A percentile compares a stretch with the other conserved stretches of the same genome.
These are phyloP conservation scores for Agrotis puta DNA, from an alignment of 2,888 invertebrate species.

Conservation along the genomic window DNA sequence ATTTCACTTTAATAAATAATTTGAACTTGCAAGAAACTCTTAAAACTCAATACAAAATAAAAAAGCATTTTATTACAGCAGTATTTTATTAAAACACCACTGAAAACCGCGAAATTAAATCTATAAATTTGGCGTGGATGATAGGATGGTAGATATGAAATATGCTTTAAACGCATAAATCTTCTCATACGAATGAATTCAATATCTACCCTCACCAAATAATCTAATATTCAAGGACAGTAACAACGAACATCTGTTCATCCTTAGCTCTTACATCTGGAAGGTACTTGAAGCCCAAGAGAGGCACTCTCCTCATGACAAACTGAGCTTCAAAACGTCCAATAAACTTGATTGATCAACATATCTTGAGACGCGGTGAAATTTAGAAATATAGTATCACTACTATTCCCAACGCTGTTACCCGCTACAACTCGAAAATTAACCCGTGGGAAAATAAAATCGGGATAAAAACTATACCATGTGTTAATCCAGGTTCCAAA, in stretches of 20 bases:
- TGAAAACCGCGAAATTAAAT: background rate
- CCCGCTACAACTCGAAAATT: too few species aligned
- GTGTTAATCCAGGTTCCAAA: too few species aligned
- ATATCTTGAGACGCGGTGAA: slow-evolving; percentile 5
- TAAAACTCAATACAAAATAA: background rate
- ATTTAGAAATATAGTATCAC: background rate
- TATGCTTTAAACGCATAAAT: too few species aligned
- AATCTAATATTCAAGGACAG: slow-evolving; percentile 24
- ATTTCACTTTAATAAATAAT: slow-evolving; percentile 12
- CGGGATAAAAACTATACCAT: too few species aligned
- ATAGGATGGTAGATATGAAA: too few species aligned
- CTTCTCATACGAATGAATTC: background rate
- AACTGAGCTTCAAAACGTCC: slow-evolving; percentile 63
- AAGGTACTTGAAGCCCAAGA: slow-evolving; percentile 20
- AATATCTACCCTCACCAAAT: background rate
- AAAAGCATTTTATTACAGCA: too few species aligned
- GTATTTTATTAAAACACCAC: background rate
- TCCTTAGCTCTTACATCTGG: slow-evolving; percentile 42
- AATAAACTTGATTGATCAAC: slow-evolving; percentile 67
- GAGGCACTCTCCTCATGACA: slow-evolving; percentile 56
- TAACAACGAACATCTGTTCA: slow-evolving; percentile 37
- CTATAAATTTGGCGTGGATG: too few species aligned
- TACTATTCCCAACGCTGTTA: too few species aligned
- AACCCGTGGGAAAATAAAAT: too few species aligned
- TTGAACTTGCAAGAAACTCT: background rate